Conservation (phyloP, 2,888 invertebrate genomes). For the Drosophila mimica region DNA sequence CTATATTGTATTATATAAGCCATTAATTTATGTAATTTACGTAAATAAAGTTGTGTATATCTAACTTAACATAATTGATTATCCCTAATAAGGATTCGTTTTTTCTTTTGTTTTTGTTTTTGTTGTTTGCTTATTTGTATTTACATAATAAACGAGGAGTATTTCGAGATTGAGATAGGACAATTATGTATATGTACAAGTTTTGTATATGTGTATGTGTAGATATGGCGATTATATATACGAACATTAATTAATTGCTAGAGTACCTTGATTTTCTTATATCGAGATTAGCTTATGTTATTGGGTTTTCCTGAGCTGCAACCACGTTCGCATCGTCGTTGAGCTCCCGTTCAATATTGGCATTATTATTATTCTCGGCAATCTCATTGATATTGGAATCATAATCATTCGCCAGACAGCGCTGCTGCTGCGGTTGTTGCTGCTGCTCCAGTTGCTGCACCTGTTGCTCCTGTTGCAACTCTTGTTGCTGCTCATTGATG, state of each 20-base stretch:
- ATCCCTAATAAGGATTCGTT: conserved; percentile 6
- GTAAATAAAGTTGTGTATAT: conserved; percentile 76
- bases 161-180: conserved; percentile 13
- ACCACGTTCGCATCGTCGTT: conserved; percentile 76
- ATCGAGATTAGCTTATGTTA: conserved; percentile 25
- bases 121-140: conserved; percentile 32
- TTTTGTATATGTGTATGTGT: not conserved
- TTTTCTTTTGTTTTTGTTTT: conserved; percentile 37
- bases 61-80: conserved; percentile 53
- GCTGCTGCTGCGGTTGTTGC: conserved; percentile 41
- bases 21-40: conserved; percentile 75
- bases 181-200: conserved; percentile 36
- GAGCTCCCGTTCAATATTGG: conserved; percentile 83
- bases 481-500: conserved; percentile 77
- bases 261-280: not conserved
- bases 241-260: conserved; percentile 14
- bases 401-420: conserved; percentile 53
- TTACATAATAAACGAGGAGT: conserved; percentile 18
- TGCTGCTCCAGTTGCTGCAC: conserved; percentile 44
- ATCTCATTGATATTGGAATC: conserved; percentile 84
- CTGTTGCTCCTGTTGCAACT: conserved; percentile 43
- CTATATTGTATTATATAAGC: conserved; percentile 61
- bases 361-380: conserved; percentile 84
- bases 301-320: conserved; percentile 57
- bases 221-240: conserved; percentile 35